Conservation (phyloP, 2,113 vertebrate species). For the pig (Sus scrofa) region DNA sequence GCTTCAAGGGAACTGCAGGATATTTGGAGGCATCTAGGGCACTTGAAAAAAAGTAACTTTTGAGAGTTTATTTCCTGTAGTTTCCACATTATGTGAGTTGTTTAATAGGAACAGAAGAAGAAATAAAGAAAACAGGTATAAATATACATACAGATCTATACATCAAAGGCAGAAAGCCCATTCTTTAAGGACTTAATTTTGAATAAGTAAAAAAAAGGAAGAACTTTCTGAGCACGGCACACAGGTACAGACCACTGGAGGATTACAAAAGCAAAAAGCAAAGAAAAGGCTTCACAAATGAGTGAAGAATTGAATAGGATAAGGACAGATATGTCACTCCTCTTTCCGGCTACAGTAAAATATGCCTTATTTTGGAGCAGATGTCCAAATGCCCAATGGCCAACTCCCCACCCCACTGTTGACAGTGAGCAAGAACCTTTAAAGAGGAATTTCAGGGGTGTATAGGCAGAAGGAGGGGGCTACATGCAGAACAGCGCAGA, state of each 20-base stretch:
- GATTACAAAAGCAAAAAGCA: background rate
- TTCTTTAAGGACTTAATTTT: background rate
- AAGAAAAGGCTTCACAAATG: background rate
- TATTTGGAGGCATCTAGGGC: background rate
- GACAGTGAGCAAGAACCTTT: too few species aligned
- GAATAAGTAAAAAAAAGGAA: background rate
- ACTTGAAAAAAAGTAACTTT: background rate
- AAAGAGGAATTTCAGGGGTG: too few species aligned
- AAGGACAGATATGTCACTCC: background rate
- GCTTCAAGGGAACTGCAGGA: background rate
- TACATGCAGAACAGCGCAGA: too few species aligned
- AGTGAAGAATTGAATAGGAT: background rate
- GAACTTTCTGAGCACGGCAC: background rate
- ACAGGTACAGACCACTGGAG: background rate
- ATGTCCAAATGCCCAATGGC: too few species aligned
- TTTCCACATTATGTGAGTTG: background rate
- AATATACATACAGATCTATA: background rate
- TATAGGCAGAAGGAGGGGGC: too few species aligned
- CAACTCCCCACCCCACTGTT: too few species aligned
- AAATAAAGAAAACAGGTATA: background rate
- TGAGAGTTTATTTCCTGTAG: conserved; percentile 3
- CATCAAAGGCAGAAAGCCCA: background rate
- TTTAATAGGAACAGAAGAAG: background rate
- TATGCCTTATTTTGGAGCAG: too few species aligned
- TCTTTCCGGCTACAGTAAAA: background rate